phyloP scores from a whole-genome alignment of 30 jellyfish, hydroid and myxozoan species.

The Chrysaora quinquecirrha region DNA sequence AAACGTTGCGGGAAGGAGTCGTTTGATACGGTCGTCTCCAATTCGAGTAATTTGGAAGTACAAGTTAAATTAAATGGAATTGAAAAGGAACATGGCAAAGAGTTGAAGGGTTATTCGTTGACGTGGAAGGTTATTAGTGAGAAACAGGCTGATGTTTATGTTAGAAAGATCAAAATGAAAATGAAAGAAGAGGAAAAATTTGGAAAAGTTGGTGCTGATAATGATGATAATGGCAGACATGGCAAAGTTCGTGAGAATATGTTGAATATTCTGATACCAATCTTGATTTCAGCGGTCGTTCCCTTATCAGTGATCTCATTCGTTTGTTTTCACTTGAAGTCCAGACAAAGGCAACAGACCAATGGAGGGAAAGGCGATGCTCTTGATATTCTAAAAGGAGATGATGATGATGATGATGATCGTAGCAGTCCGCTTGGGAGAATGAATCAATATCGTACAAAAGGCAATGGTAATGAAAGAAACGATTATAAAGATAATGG shows the following conservation, averaged over 20 bases:
- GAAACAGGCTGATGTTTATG: neutral
- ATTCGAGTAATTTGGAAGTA: neutral
- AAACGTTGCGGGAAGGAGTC: neutral
- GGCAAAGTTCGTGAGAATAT: neutral
- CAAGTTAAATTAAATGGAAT: neutral
- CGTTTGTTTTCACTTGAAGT: neutral
- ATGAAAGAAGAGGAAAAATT: neutral
- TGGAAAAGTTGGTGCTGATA: neutral
- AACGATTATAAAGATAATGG: neutral
- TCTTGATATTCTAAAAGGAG: neutral
- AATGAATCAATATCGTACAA: neutral
- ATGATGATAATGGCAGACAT: neutral
- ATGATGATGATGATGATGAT: constrained; percentile 3
- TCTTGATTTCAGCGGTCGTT: neutral
- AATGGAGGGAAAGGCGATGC: neutral
- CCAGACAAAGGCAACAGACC: neutral
- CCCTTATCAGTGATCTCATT: neutral
- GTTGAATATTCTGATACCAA: neutral
- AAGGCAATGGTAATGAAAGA: neutral
- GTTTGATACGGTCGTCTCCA: neutral
- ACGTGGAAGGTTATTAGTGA: neutral
- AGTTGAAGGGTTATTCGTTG: neutral
- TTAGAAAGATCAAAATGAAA: neutral
- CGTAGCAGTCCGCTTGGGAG: constrained; percentile 34
- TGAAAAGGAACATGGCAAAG: no score